Conservation (phyloP, 2,888 invertebrate species). For the Hypena proboscidalis region DNA sequence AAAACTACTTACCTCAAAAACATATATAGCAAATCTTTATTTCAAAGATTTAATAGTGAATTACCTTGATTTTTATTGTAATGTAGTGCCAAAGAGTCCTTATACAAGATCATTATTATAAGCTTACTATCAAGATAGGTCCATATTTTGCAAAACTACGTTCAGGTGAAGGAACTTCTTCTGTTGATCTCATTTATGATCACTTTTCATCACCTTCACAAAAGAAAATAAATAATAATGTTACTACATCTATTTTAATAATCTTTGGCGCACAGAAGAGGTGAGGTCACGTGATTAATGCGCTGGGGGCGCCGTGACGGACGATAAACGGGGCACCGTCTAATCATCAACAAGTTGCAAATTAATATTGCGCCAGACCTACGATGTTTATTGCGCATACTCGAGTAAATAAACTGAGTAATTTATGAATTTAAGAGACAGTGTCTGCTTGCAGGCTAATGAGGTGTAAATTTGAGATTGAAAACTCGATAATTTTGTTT, state of each 20-base stretch:
- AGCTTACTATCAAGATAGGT: no score
- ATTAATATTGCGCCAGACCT: slow-evolving; percentile 71
- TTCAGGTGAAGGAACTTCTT: no score
- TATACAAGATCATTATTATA: no score
- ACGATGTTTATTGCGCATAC: slow-evolving; percentile 57
- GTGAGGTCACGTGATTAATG: slow-evolving; percentile 82
- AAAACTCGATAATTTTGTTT: background rate
- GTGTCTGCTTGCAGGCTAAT: slow-evolving; percentile 17
- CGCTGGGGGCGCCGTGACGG: slow-evolving; percentile 63
- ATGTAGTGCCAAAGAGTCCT: no score
- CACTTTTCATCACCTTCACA: no score
- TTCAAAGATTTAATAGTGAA: no score
- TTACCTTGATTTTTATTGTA: no score
- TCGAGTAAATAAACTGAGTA: slow-evolving; percentile 30
- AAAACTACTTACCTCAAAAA: no score
- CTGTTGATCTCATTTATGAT: no score
- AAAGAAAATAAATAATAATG: no score
- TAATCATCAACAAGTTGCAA: slow-evolving; percentile 84
- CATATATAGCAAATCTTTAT: no score
- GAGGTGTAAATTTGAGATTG: slow-evolving; percentile 19
- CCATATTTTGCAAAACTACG: no score
- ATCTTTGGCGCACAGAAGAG: slow-evolving; percentile 55
- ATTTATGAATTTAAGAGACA: slow-evolving; percentile 40
- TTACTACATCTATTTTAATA: slow-evolving; percentile 15
- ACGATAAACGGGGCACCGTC: slow-evolving; percentile 66